phyloP scores from a whole-genome alignment of 2,113 vertebrate genomes.

The Osmerus eperlanus region DNA sequence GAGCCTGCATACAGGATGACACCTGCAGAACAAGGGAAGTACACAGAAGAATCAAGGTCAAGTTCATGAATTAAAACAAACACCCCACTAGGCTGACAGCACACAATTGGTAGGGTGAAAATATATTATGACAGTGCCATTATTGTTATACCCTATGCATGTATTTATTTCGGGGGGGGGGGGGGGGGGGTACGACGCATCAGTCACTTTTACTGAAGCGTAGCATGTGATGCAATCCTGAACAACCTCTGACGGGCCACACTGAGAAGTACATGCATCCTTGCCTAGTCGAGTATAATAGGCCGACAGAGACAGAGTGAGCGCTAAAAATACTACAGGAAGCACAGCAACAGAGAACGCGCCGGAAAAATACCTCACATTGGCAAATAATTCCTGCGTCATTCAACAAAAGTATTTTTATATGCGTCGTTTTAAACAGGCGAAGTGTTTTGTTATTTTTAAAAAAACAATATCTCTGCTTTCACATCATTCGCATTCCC shows the following conservation, averaged over 20 bases:
- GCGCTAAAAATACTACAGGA: conserved; percentile 58
- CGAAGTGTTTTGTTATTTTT: background rate
- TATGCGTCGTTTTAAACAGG: background rate
- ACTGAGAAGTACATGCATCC: conserved; percentile 24
- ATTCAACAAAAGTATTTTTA: conserved; percentile 12
- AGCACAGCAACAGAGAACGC: conserved; percentile 49
- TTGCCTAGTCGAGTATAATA: conserved; percentile 39
- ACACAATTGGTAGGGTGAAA: too few species aligned
- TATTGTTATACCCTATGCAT: too few species aligned
- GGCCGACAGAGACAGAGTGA: conserved; percentile 38
- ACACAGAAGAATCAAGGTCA: background rate
- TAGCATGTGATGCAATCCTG: conserved; percentile 46
- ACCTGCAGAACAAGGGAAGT: conserved; percentile 44
- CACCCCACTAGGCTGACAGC: too few species aligned
- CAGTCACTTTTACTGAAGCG: too few species aligned
- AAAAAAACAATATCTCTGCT: background rate
- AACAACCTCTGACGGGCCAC: conserved; percentile 32
- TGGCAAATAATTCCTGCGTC: conserved; percentile 15
- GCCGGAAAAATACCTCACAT: background rate
- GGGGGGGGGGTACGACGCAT: too few species aligned
- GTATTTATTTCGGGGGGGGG: too few species aligned
- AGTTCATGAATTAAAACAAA: too few species aligned
- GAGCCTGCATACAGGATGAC: conserved; percentile 76
- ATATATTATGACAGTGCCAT: too few species aligned
- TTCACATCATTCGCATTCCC: background rate